Evolutionary conservation across 2,797 vertebrate genomes (phyloP), one percentile per base, ranked within the genome.

Genomic region (Myiothlypis chrysogaster): DNA sequence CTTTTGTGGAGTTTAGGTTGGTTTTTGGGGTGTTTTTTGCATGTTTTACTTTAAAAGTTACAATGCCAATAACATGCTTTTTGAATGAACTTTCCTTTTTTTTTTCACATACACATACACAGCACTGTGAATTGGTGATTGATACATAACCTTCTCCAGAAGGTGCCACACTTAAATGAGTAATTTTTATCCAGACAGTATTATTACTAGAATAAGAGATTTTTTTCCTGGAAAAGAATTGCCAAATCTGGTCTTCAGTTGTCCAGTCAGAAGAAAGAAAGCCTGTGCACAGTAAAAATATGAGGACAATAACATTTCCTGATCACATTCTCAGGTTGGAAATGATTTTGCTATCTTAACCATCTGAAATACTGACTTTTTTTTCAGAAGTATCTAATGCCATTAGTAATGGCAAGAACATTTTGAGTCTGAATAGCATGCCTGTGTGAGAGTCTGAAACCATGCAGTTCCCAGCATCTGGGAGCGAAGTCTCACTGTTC

Each of bases 381-480:
- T 87, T 78, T 89, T 81, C 52, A 53, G 32, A 77, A 75, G 9
- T 57, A 8, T 83, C 12, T 78, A 39, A 47, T 90, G 75, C 63
- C 77, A 87, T 77, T 89, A 71, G 22, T 9, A 75, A 82, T 57
- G n/a, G 32, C n/a, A 84, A 88, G 71, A 80, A 53, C 35, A 77
- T 61, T 92, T 89, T 78, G 49, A 91, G 52, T 68, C 44, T 83
- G 71, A 89, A 80, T 80, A 80, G 49, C 25, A 23, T 37, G 78
- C 13, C 46, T 80, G 6, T 65, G 57, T 90, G 53, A 90, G 32
- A 84, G 32, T 30, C 50, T 83, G 90, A 95, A 91, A 72, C 80
- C 65, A 65, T 66, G 92, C 39, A 66, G 77, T 66, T 82, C 71
- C 63, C 59, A 93, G 90, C 85, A 90, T 79, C 86, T 94, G 80